Conservation (phyloP, 2,888 invertebrate species). For the Pocota personata region DNA sequence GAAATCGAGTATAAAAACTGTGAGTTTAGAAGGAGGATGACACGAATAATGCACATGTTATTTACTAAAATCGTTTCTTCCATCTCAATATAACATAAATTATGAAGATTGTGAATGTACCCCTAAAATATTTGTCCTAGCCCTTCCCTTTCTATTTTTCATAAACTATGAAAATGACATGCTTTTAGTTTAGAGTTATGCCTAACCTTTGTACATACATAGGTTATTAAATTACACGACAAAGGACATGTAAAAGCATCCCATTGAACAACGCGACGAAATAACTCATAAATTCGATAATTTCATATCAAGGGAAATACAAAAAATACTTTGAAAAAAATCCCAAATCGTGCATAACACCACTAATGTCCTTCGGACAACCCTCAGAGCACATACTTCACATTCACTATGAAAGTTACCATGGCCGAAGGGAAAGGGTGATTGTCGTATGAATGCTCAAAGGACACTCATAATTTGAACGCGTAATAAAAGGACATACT, state of each 20-base stretch:
- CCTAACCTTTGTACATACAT: no score
- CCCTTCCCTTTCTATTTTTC: not conserved
- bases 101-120: no score
- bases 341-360: constrained; percentile 67
- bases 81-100: no score
- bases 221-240: constrained; percentile 62
- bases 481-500: constrained; percentile 65
- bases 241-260: constrained; percentile 18
- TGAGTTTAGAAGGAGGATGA: no score
- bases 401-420: constrained; percentile 7
- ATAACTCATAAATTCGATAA: constrained; percentile 68
- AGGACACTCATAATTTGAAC: constrained; percentile 69
- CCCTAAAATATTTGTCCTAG: no score
- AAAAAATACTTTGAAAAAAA: constrained; percentile 1
- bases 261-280: constrained; percentile 24
- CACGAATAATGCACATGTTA: no score
- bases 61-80: no score
- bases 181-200: constrained; percentile 54
- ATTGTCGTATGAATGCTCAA: constrained; percentile 44
- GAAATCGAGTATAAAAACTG: no score
- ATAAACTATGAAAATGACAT: constrained; percentile 43
- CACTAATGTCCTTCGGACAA: constrained; percentile 66
- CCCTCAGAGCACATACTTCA: constrained; percentile 42
- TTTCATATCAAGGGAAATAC: constrained; percentile 2
- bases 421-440: not conserved